A percentile compares a stretch with the other conserved stretches of the same genome.
phyloP scores from a whole-genome alignment of 1,140 invertebrate species.

The Palaemon carinicauda region DNA sequence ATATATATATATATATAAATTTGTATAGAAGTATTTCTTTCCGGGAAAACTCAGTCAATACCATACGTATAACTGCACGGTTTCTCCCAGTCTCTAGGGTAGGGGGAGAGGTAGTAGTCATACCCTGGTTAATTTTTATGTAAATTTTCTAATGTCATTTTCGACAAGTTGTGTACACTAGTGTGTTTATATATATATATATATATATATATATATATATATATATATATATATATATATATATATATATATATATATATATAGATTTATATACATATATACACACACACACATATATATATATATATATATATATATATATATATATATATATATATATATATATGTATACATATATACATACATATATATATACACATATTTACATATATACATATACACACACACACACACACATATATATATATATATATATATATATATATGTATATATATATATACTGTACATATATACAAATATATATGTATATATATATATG shows the following conservation, averaged over 20 bases:
- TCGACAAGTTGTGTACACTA: background rate
- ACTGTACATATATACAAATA: background rate
- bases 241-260: background rate
- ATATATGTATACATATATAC: background rate
- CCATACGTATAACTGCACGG: no score
- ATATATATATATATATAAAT: no score
- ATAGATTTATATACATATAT: background rate
- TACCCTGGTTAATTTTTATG: no score
- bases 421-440: background rate
- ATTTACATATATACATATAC: background rate
- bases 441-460: no score
- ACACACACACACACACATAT: background rate
- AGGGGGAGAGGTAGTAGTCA: background rate
- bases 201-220: slow-evolving; percentile 2
- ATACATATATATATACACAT: background rate
- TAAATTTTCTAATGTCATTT: background rate
- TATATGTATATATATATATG: background rate
- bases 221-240: slow-evolving; percentile 2
- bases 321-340: background rate
- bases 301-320: background rate
- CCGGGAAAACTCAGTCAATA: no score
- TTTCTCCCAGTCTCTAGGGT: background rate
- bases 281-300: background rate
- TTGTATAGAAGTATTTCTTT: background rate
- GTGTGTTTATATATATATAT: background rate